phyloP scores from a whole-genome alignment of 2,888 invertebrate species.

The Perithous albicinctus region DNA sequence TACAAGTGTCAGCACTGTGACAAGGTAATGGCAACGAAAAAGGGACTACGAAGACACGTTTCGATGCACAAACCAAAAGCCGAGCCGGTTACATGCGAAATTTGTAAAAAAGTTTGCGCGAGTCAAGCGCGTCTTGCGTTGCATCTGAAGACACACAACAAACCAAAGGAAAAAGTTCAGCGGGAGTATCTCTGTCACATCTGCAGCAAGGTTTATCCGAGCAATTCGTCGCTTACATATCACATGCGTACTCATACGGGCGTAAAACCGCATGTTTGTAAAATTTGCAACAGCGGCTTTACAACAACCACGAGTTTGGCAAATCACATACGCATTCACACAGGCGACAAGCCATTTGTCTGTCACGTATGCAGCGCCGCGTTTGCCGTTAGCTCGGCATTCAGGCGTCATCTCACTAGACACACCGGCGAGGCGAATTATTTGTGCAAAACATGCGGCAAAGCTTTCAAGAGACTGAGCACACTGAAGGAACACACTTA shows the following conservation, averaged over 20 bases:
- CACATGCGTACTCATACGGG: slow-evolving; percentile 84
- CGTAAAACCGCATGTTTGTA: slow-evolving; percentile 83
- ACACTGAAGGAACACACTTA: slow-evolving; percentile 84
- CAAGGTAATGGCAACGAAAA: slow-evolving; percentile 83
- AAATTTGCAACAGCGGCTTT: slow-evolving; percentile 83
- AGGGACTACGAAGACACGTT: slow-evolving; percentile 82
- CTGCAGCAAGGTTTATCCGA: slow-evolving; percentile 84
- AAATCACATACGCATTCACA: slow-evolving; percentile 83
- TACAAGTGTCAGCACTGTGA: slow-evolving; percentile 84
- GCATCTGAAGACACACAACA: slow-evolving; percentile 82
- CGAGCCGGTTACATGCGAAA: slow-evolving; percentile 82
- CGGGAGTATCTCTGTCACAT: slow-evolving; percentile 83
- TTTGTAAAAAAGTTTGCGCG: slow-evolving; percentile 83
- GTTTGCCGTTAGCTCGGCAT: slow-evolving; percentile 83
- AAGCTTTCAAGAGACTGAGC: slow-evolving; percentile 83
- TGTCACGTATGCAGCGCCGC: slow-evolving; percentile 84
- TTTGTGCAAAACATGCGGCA: slow-evolving; percentile 83
- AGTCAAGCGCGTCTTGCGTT: slow-evolving; percentile 81
- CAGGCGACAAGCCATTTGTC: slow-evolving; percentile 83
- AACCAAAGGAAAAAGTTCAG: slow-evolving; percentile 82
- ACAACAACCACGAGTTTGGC: slow-evolving; percentile 83
- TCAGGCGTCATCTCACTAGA: slow-evolving; percentile 81
- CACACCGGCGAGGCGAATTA: slow-evolving; percentile 84
- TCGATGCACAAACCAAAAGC: slow-evolving; percentile 83
- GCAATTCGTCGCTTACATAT: slow-evolving; percentile 83